These are phyloP conservation scores for Drosophila ustulata DNA, from an alignment of 2,888 invertebrate species.

Conservation along the genomic window DNA sequence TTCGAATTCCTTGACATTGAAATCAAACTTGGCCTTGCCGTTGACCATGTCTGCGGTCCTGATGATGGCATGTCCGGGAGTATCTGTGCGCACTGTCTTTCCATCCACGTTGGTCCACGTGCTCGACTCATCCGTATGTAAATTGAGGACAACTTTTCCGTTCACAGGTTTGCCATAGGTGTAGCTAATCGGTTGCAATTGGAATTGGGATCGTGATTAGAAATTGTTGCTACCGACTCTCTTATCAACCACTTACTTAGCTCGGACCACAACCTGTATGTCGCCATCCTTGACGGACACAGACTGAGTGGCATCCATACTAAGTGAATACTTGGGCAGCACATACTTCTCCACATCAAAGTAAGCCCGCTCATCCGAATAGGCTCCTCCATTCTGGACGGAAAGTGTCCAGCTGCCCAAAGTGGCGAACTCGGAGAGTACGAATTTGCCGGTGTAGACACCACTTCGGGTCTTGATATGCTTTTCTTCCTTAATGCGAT, in stretches of 20 bases:
- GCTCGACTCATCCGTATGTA: slow-evolving; percentile 88
- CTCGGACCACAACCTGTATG: slow-evolving; percentile 89
- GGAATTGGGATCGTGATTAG: not conserved
- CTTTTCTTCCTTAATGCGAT: slow-evolving; percentile 93
- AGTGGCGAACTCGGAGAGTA: slow-evolving; percentile 91
- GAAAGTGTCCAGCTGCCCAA: slow-evolving; percentile 93
- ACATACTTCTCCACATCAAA: slow-evolving; percentile 94
- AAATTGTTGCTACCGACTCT: not conserved
- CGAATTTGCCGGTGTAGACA: slow-evolving; percentile 90
- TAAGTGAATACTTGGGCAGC: slow-evolving; percentile 95
- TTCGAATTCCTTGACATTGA: slow-evolving; percentile 77
- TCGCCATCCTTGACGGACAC: slow-evolving; percentile 93
- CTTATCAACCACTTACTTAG: slow-evolving; percentile 72
- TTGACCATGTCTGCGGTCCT: slow-evolving; percentile 76
- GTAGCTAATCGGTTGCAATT: slow-evolving; percentile 86
- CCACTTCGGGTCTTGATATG: slow-evolving; percentile 85
- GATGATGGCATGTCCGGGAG: slow-evolving; percentile 63
- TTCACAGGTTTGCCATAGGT: slow-evolving; percentile 91
- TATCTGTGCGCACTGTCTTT: slow-evolving; percentile 22
- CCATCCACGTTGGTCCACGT: slow-evolving; percentile 39
- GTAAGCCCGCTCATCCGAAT: slow-evolving; percentile 70
- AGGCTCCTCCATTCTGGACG: slow-evolving; percentile 52
- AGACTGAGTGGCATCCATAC: slow-evolving; percentile 92
- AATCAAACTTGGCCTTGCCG: slow-evolving; percentile 81
- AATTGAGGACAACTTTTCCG: slow-evolving; percentile 93